Evolutionary conservation across 2,888 invertebrate genomes (phyloP).

Genomic region (Epinotia ramella): DNA sequence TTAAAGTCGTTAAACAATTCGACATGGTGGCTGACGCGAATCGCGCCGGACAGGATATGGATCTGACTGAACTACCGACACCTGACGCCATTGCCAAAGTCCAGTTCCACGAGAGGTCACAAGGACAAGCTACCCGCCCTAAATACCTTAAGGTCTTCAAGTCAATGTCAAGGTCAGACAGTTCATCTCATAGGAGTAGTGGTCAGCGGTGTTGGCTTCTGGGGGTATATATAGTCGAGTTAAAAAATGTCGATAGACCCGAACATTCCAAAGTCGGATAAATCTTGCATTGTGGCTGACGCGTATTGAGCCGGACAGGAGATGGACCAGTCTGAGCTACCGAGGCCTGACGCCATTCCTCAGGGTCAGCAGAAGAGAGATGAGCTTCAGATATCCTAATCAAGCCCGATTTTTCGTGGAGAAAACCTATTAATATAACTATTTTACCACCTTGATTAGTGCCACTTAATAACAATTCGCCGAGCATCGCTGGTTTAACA

Average conservation of each 20-base stretch:
- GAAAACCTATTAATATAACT: no score
- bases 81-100: conserved; percentile 81
- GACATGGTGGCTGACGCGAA: conserved; percentile 92
- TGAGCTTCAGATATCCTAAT: conserved; percentile 63
- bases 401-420: no score
- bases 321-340: conserved; percentile 86
- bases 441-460: no score
- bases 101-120: no score
- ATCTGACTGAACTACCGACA: conserved; percentile 94
- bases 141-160: background rate
- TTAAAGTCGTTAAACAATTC: background rate
- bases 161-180: no score
- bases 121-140: no score
- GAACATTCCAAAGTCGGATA: background rate
- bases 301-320: background rate
- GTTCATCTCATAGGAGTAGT: no score
- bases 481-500: no score
- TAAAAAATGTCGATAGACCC: conserved; percentile 4
- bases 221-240: background rate
- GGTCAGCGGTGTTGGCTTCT: no score
- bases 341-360: conserved; percentile 87
- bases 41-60: conserved; percentile 90
- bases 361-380: conserved; percentile 70
- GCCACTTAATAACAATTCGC: no score
- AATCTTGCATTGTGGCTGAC: background rate